phyloP scores from a whole-genome alignment of 2,113 vertebrate genomes.

The Arizona elegans region DNA sequence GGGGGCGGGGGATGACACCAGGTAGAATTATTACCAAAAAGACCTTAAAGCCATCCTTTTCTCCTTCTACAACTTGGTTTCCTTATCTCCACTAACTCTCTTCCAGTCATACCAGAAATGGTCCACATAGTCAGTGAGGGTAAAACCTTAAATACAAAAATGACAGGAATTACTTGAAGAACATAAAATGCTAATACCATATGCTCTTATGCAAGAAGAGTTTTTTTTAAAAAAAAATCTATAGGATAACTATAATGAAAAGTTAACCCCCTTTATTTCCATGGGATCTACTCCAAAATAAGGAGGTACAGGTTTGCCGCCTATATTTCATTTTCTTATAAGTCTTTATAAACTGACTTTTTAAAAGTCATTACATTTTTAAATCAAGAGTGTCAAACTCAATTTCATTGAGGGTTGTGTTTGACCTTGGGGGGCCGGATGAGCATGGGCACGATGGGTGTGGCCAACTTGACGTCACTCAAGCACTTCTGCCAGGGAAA shows the following conservation, averaged over 20 bases:
- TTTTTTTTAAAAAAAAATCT: neutral
- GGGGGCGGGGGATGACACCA: neutral
- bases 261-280: neutral
- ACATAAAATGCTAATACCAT: neutral
- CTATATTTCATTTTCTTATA: neutral
- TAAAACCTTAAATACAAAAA: neutral
- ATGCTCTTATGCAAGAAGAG: neutral
- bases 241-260: neutral
- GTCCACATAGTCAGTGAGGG: neutral
- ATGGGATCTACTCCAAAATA: neutral
- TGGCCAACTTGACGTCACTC: too few species aligned
- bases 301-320: neutral
- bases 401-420: too few species aligned
- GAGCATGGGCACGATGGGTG: too few species aligned
- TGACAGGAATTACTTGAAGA: neutral
- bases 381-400: neutral
- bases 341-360: neutral
- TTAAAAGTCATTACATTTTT: neutral
- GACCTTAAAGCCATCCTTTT: neutral
- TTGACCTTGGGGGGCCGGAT: too few species aligned
- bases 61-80: neutral
- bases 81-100: neutral
- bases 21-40: neutral
- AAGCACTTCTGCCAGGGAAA: too few species aligned
- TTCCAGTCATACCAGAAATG: neutral